A percentile compares a stretch with the other conserved stretches of the same genome.
Conservation (phyloP, 2,797 vertebrate genomes). For the Hydrocynus forskahlii region DNA sequence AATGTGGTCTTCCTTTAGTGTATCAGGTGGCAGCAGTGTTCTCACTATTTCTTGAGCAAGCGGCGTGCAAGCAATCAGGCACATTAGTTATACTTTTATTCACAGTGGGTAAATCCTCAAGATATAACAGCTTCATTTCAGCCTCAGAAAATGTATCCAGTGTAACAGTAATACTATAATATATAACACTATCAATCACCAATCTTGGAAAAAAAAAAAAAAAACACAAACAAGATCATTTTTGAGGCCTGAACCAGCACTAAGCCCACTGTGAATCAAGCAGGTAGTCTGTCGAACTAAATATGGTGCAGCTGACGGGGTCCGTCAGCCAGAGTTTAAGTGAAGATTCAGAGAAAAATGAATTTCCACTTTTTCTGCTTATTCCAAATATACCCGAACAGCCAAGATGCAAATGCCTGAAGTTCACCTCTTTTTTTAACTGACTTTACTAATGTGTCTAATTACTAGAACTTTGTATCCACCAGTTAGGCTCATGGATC, state of each 20-base stretch:
- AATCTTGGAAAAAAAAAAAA: too few relatives aligned
- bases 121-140: neutral
- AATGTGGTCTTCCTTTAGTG: slow-evolving; percentile 16
- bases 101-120: slow-evolving; percentile 15
- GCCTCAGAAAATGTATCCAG: too few relatives aligned
- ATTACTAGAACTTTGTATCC: neutral
- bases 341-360: neutral
- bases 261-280: slow-evolving; percentile 4
- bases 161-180: too few relatives aligned
- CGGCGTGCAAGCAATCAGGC: slow-evolving; percentile 13
- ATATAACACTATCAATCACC: too few relatives aligned
- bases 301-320: neutral
- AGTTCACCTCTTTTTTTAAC: neutral
- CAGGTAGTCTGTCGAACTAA: neutral
- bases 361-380: neutral
- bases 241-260: neutral
- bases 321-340: neutral
- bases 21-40: neutral
- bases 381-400: neutral
- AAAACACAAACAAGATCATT: neutral
- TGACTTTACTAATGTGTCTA: too few relatives aligned
- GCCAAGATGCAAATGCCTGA: neutral
- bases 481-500: neutral
- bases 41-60: neutral
- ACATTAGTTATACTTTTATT: slow-evolving; percentile 18